Evolutionary conservation across 30 jellyfish, hydroid and myxozoan species (phyloP).

Genomic region (Turritopsis dohrnii): DNA sequence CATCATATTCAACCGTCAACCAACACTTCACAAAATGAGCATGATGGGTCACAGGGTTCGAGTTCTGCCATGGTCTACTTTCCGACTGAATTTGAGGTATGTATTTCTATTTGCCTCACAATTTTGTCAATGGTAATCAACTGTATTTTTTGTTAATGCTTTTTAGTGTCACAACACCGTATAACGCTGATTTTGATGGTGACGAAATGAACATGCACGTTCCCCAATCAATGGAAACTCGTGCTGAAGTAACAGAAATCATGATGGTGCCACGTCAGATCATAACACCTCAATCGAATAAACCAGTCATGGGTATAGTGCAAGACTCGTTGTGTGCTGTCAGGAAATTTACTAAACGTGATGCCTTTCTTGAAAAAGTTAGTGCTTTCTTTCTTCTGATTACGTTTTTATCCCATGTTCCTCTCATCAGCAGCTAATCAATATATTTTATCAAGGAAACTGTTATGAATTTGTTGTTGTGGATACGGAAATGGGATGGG

Average conservation of each 20-base stretch:
- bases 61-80: constrained; percentile 99
- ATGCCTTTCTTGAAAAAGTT: constrained; percentile 93
- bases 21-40: constrained; percentile 98
- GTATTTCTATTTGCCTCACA: too few species aligned
- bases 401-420: not conserved
- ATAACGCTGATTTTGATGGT: constrained; percentile 99
- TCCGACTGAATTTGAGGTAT: constrained; percentile 92
- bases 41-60: constrained; percentile 99
- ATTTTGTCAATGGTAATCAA: not conserved
- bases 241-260: constrained; percentile 95
- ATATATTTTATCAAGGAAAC: constrained; percentile 44
- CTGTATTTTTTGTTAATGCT: not conserved
- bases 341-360: constrained; percentile 89
- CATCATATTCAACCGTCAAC: constrained; percentile 95
- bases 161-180: constrained; percentile 98
- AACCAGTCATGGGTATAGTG: constrained; percentile 99
- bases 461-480: constrained; percentile 91
- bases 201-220: constrained; percentile 99
- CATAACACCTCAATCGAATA: constrained; percentile 96
- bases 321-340: constrained; percentile 97
- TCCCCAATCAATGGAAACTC: constrained; percentile 99
- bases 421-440: not conserved
- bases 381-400: not conserved
- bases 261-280: constrained; percentile 96
- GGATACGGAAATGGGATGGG: constrained; percentile 98